Conservation (phyloP, 1,140 invertebrate genomes). For the Eurosta solidaginis region DNA sequence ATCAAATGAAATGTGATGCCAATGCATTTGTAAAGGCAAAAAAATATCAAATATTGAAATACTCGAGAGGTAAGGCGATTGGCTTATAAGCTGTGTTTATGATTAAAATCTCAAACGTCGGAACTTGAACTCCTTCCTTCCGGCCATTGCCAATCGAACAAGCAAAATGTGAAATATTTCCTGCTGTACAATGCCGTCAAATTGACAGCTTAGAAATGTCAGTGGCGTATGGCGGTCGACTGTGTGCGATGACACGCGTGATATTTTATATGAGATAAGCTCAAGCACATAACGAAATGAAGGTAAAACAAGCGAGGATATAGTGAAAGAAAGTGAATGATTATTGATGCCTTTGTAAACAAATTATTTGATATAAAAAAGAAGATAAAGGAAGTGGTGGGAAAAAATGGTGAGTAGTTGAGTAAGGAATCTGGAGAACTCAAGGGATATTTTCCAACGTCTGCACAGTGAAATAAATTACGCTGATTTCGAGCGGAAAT, state of each 20-base stretch:
- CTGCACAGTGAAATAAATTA: no score
- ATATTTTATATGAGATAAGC: not conserved
- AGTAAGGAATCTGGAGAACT: no score
- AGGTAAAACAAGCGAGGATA: not conserved
- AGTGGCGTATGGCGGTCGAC: not conserved
- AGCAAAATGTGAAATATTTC: not conserved
- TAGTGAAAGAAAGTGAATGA: not conserved
- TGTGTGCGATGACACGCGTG: not conserved
- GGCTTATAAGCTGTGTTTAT: constrained; percentile 19
- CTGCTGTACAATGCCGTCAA: not conserved
- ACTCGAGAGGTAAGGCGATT: not conserved
- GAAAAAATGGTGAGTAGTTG: not conserved
- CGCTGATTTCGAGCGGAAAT: not conserved
- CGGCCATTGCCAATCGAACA: not conserved
- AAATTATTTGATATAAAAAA: not conserved
- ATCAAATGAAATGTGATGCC: constrained; percentile 33
- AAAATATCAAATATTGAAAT: not conserved
- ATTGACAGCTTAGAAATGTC: constrained; percentile 20
- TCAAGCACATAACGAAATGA: no score
- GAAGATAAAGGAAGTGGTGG: not conserved
- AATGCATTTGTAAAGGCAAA: not conserved
- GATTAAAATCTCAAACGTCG: constrained; percentile 33
- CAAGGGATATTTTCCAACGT: no score
- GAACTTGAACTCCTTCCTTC: constrained; percentile 28
- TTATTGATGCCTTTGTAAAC: constrained; percentile 14